A percentile compares a stretch with the other conserved stretches of the same genome.
phyloP scores from a whole-genome alignment of 2,888 invertebrate species.

The Drosophila pseudotakahashii region DNA sequence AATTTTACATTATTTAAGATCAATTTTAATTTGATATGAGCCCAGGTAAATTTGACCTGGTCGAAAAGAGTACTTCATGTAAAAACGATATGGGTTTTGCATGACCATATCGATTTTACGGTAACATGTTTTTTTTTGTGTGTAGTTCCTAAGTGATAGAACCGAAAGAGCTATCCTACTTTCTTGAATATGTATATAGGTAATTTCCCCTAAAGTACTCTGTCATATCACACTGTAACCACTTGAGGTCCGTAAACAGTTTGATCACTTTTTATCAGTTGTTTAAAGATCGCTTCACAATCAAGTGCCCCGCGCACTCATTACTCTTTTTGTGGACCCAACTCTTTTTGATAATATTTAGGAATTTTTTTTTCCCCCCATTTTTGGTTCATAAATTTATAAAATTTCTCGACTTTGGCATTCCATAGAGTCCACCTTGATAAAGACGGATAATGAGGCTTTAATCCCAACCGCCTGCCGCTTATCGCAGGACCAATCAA shows the following conservation, averaged over 20 bases:
- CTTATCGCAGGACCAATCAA: constrained; percentile 29
- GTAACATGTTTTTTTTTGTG: no score
- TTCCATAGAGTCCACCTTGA: constrained; percentile 1
- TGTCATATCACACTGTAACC: neutral
- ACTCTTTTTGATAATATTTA: neutral
- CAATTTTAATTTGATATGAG: no score
- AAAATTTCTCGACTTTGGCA: neutral
- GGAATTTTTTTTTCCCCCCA: neutral
- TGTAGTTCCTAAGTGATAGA: neutral
- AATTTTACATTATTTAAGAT: no score
- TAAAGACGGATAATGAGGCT: constrained; percentile 18
- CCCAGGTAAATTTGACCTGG: no score
- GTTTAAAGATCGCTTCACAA: constrained; percentile 16
- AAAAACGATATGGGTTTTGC: no score
- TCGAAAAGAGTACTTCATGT: no score
- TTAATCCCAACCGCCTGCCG: constrained; percentile 9
- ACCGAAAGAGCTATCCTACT: no score
- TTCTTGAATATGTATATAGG: neutral
- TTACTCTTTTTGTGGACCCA: neutral
- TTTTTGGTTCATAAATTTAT: constrained; percentile 15
- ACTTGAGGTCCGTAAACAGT: constrained; percentile 19
- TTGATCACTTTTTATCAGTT: constrained; percentile 12
- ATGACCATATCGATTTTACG: no score
- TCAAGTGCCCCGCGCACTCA: constrained; percentile 5
- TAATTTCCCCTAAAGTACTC: neutral